phyloP scores from a whole-genome alignment of 2,797 vertebrate genomes.

The Sylvia borin region DNA sequence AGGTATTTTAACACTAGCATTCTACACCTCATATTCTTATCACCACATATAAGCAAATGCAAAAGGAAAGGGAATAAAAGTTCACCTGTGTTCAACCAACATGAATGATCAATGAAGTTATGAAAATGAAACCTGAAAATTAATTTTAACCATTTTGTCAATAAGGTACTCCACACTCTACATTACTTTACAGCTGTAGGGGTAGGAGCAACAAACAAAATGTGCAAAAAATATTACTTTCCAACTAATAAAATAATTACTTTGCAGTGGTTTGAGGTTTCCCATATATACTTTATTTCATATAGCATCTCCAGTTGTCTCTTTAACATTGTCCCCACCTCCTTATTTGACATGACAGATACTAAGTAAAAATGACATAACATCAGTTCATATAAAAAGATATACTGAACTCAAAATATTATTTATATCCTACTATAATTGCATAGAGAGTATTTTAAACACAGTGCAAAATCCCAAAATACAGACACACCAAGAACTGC shows the following conservation, averaged over 20 bases:
- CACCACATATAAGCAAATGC: neutral
- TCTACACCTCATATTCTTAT: neutral
- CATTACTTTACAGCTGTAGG: neutral
- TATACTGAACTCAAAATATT: neutral
- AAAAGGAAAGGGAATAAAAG: neutral
- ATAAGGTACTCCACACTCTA: neutral
- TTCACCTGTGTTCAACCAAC: neutral
- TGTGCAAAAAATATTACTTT: neutral
- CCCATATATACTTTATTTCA: constrained; percentile 91
- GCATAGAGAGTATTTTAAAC: neutral
- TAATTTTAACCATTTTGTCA: neutral
- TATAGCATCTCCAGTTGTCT: constrained; percentile 88
- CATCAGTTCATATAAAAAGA: neutral
- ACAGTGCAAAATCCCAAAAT: neutral
- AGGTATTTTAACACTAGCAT: neutral
- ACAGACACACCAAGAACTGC: neutral
- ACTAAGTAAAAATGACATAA: neutral
- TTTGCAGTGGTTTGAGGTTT: constrained; percentile 92
- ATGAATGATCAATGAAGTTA: neutral
- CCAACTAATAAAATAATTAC: constrained; percentile 67
- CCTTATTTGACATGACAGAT: constrained; percentile 85
- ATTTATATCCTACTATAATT: neutral
- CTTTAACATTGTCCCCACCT: constrained; percentile 88
- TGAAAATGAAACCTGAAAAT: neutral
- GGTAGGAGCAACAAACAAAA: neutral